Conservation (phyloP, 2,888 invertebrate genomes). For the Lobophora halterata region DNA sequence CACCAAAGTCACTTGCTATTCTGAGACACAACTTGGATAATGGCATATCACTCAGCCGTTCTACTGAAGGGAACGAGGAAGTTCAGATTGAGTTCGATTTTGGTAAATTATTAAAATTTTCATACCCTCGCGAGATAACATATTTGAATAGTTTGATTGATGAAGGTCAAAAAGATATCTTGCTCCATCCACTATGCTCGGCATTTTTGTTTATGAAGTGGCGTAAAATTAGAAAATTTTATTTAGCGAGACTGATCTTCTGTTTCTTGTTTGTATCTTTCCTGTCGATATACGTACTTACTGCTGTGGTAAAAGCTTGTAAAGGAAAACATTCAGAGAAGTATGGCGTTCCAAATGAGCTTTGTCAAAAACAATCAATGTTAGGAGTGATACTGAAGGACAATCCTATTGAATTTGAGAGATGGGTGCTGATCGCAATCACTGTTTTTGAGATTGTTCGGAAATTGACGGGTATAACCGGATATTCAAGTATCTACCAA, state of each 20-base stretch:
- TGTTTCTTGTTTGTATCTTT: slow-evolving; percentile 90
- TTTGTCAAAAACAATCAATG: slow-evolving; percentile 87
- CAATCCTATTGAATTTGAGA: slow-evolving; percentile 89
- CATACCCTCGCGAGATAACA: slow-evolving; percentile 91
- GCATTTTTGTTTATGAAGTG: slow-evolving; percentile 94
- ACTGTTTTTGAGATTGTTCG: slow-evolving; percentile 89
- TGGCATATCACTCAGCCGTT: slow-evolving; percentile 87
- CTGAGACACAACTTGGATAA: slow-evolving; percentile 89
- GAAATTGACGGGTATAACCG: slow-evolving; percentile 89
- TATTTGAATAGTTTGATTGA: slow-evolving; percentile 93
- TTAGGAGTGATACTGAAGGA: slow-evolving; percentile 86
- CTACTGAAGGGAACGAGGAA: slow-evolving; percentile 88
- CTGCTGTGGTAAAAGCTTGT: slow-evolving; percentile 87
- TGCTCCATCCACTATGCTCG: slow-evolving; percentile 92
- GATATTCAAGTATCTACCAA: slow-evolving; percentile 88
- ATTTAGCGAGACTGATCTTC: slow-evolving; percentile 89
- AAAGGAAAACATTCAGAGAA: slow-evolving; percentile 72
- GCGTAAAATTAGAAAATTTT: slow-evolving; percentile 94
- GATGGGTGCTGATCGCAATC: slow-evolving; percentile 88
- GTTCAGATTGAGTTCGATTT: slow-evolving; percentile 91
- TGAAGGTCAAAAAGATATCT: slow-evolving; percentile 93
- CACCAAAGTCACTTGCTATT: slow-evolving; percentile 90
- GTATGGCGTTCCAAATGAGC: slow-evolving; percentile 82
- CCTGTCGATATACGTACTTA: slow-evolving; percentile 89
- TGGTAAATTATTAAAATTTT: slow-evolving; percentile 89